Evolutionary conservation across 2,888 invertebrate species (phyloP).

Genomic region (Drosophila yooni): DNA sequence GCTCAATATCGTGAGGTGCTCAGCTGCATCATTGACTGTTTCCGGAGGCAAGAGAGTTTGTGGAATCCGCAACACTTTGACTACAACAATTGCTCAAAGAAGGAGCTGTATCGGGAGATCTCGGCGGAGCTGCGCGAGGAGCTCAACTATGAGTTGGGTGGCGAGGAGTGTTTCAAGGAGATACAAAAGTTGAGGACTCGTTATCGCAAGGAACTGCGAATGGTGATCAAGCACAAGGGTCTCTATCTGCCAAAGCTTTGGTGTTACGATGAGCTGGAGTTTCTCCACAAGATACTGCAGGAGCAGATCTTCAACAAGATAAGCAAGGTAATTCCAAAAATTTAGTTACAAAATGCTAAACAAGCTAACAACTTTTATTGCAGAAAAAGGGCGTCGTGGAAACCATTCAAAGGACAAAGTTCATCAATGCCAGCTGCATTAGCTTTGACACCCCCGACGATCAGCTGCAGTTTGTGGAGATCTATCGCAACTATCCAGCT

Average conservation of each 20-base stretch:
- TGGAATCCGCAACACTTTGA: conserved; percentile 78
- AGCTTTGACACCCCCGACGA: conserved; percentile 62
- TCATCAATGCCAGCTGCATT: conserved; percentile 65
- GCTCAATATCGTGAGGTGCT: conserved; percentile 71
- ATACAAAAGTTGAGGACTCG: conserved; percentile 77
- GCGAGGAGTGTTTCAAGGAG: conserved; percentile 72
- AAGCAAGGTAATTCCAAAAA: conserved; percentile 62
- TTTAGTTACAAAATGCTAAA: too few relatives aligned
- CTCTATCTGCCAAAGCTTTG: conserved; percentile 78
- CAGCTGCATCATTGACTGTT: conserved; percentile 69
- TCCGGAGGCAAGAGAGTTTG: conserved; percentile 65
- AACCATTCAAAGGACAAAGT: conserved; percentile 69
- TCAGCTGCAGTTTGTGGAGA: conserved; percentile 77
- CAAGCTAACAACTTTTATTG: not conserved
- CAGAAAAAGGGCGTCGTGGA: conserved; percentile 75
- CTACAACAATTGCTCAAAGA: conserved; percentile 65
- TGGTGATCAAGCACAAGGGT: conserved; percentile 77
- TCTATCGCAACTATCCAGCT: conserved; percentile 73
- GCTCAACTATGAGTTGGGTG: conserved; percentile 64
- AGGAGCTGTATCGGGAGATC: conserved; percentile 64
- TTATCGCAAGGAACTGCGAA: conserved; percentile 76
- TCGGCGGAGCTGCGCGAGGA: conserved; percentile 62
- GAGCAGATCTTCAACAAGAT: conserved; percentile 74
- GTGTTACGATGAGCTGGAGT: conserved; percentile 82
- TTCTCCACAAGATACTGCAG: conserved; percentile 72